phyloP scores from a whole-genome alignment of 2,888 invertebrate species.

The Ophonus ardosiacus region DNA sequence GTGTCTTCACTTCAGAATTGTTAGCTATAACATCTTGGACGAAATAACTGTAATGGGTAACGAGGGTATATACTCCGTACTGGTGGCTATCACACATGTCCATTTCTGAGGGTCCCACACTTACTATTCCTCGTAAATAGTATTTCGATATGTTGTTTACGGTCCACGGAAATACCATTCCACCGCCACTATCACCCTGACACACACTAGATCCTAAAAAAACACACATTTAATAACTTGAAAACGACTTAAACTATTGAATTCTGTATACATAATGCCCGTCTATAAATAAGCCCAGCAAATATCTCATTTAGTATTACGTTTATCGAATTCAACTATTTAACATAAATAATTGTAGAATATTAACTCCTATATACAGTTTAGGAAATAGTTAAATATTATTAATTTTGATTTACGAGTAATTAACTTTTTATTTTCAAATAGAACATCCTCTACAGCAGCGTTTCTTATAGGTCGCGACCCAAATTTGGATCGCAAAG shows the following conservation, averaged over 20 bases:
- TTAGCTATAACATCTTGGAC: background rate
- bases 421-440: no score
- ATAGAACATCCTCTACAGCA: no score
- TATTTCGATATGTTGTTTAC: constrained; percentile 69
- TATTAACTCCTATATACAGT: no score
- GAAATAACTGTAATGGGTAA: background rate
- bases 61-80: constrained; percentile 13
- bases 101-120: constrained; percentile 72
- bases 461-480: no score
- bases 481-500: no score
- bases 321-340: no score
- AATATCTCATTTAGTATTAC: no score
- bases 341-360: no score
- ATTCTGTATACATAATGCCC: no score
- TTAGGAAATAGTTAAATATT: no score
- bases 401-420: no score
- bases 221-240: background rate
- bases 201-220: constrained; percentile 74
- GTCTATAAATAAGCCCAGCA: no score
- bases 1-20: background rate
- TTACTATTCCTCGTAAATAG: constrained; percentile 75
- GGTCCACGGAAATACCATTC: constrained; percentile 72
- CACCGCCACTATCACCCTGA: constrained; percentile 76
- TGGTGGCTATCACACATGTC: constrained; percentile 59
- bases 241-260: background rate